A percentile compares a stretch with the other conserved stretches of the same genome.
These are phyloP conservation scores for Crypturellus tataupa DNA, from an alignment of 2,797 vertebrate species.

Conservation along the genomic window DNA sequence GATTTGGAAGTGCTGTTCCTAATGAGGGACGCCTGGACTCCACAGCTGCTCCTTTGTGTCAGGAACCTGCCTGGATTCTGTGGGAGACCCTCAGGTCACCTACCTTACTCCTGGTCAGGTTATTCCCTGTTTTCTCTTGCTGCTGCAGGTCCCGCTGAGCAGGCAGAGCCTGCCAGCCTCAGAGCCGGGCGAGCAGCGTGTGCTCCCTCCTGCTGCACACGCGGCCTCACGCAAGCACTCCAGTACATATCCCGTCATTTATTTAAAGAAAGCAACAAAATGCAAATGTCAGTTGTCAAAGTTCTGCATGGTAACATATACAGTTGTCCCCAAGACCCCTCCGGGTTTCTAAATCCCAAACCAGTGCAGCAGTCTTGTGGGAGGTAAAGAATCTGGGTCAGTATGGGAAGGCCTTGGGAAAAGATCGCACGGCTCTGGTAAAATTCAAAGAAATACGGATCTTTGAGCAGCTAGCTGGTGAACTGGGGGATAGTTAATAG, in stretches of 20 bases:
- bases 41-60: too few relatives aligned
- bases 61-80: neutral
- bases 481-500: neutral
- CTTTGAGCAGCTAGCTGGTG: neutral
- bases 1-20: neutral
- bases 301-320: neutral
- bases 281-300: neutral
- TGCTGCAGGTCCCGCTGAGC: too few relatives aligned
- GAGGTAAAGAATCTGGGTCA: neutral
- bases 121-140: too few relatives aligned
- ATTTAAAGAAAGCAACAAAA: neutral
- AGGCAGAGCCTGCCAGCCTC: too few relatives aligned
- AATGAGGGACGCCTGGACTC: neutral
- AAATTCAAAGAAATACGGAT: neutral
- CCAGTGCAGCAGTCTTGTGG: neutral
- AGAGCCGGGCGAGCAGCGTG: too few relatives aligned
- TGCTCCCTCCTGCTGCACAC: too few relatives aligned
- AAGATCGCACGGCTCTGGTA: neutral
- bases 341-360: neutral
- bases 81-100: accelerated
- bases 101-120: neutral
- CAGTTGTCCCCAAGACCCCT: neutral
- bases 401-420: neutral
- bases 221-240: too few relatives aligned
- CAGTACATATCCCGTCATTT: neutral